These are phyloP conservation scores for Rhynchophorus ferrugineus DNA, from an alignment of 1,140 invertebrate species.

Conservation along the genomic window DNA sequence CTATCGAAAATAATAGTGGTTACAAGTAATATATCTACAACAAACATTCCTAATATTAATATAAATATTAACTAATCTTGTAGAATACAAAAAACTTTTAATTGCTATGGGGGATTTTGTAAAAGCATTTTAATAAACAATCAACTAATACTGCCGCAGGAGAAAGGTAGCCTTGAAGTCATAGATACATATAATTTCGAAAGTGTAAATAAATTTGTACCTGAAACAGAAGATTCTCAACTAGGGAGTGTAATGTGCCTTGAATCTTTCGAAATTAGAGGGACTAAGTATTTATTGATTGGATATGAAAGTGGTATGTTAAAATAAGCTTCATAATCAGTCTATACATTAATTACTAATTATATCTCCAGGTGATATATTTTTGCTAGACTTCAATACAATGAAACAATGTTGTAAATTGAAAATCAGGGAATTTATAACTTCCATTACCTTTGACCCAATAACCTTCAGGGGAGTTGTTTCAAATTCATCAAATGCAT, in stretches of 20 bases:
- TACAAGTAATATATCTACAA: constrained; percentile 15
- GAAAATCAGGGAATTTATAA: constrained; percentile 56
- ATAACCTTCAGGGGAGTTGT: constrained; percentile 54
- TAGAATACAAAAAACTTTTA: constrained; percentile 46
- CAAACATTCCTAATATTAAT: background rate
- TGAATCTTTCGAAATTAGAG: constrained; percentile 25
- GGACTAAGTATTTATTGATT: constrained; percentile 24
- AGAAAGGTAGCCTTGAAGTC: constrained; percentile 52
- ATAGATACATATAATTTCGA: constrained; percentile 26
- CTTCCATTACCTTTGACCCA: constrained; percentile 60
- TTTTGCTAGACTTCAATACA: constrained; percentile 58
- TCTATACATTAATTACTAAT: background rate
- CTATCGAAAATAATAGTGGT: constrained; percentile 44
- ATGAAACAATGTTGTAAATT: constrained; percentile 49
- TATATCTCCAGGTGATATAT: constrained; percentile 48
- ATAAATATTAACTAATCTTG: constrained; percentile 50
- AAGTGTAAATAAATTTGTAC: constrained; percentile 21
- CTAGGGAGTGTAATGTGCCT: constrained; percentile 30
- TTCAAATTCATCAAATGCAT: constrained; percentile 52
- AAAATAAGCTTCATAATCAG: background rate
- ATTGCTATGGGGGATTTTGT: constrained; percentile 60
- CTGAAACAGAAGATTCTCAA: constrained; percentile 16
- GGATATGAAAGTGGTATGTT: constrained; percentile 30
- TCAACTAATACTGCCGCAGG: constrained; percentile 50
- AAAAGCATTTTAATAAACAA: constrained; percentile 51